Conservation (phyloP, 2,888 invertebrate genomes). For the Ophonus ardosiacus region DNA sequence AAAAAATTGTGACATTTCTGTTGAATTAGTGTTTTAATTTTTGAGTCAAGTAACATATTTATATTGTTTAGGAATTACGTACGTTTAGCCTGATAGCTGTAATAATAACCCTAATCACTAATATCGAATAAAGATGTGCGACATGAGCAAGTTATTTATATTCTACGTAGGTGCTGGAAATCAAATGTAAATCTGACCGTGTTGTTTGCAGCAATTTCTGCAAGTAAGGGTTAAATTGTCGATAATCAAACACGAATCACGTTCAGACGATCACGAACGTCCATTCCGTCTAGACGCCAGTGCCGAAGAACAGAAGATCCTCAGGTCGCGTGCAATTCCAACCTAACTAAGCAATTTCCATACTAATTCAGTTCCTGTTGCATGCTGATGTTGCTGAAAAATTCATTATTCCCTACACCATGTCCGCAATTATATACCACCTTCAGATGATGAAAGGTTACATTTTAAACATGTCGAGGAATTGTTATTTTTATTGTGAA, state of each 20-base stretch:
- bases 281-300: neutral
- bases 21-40: no score
- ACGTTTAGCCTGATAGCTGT: no score
- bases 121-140: neutral
- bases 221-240: conserved; percentile 28
- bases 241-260: conserved; percentile 34
- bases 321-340: conserved; percentile 40
- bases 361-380: conserved; percentile 52
- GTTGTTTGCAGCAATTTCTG: conserved; percentile 14
- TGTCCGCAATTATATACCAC: conserved; percentile 10
- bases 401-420: conserved; percentile 38
- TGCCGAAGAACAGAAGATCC: conserved; percentile 29
- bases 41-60: no score
- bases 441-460: neutral
- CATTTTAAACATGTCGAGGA: neutral
- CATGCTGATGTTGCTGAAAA: conserved; percentile 47
- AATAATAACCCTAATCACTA: neutral
- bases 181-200: conserved; percentile 18
- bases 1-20: no score
- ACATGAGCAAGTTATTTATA: neutral
- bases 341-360: conserved; percentile 55
- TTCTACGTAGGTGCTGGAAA: conserved; percentile 7
- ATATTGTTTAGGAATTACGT: no score
- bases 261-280: no score
- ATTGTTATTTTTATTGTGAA: neutral